Conservation (phyloP, 1,140 invertebrate species). For the Charaxes varanes region DNA sequence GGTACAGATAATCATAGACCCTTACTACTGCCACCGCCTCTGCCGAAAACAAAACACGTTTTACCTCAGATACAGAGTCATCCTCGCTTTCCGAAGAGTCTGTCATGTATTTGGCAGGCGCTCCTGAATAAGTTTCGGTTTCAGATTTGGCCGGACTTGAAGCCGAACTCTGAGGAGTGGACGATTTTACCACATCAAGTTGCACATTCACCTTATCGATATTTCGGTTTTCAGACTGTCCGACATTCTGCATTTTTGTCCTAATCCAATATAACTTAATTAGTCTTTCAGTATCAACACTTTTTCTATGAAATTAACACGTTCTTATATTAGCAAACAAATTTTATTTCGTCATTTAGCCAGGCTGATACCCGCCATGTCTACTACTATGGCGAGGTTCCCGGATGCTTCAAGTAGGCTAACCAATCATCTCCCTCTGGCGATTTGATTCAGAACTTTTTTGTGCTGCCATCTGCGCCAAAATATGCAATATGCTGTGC, state of each 20-base stretch:
- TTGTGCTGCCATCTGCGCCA: conserved; percentile 50
- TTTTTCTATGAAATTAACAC: conserved; percentile 70
- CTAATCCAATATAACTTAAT: conserved; percentile 78
- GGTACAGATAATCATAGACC: conserved; percentile 72
- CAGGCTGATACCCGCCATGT: conserved; percentile 83
- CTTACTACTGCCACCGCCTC: conserved; percentile 71
- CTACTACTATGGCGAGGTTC: conserved; percentile 77
- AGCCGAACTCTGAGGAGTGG: conserved; percentile 74
- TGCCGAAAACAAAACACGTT: conserved; percentile 72
- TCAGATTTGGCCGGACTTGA: conserved; percentile 82
- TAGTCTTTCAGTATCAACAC: conserved; percentile 74
- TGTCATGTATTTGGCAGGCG: conserved; percentile 87
- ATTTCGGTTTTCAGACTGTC: conserved; percentile 86
- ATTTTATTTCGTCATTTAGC: conserved; percentile 79
- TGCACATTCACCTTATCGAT: conserved; percentile 80
- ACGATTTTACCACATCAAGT: conserved; percentile 75
- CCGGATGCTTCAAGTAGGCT: conserved; percentile 75
- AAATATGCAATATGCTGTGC: conserved; percentile 39
- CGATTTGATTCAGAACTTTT: conserved; percentile 50
- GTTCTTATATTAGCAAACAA: conserved; percentile 73
- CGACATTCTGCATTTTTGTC: conserved; percentile 93
- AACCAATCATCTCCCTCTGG: conserved; percentile 71
- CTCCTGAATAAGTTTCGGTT: conserved; percentile 85
- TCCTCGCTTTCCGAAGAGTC: conserved; percentile 94
- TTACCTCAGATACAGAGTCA: conserved; percentile 94